phyloP scores from a whole-genome alignment of 2,113 vertebrate genomes.

The Caranx ignobilis region DNA sequence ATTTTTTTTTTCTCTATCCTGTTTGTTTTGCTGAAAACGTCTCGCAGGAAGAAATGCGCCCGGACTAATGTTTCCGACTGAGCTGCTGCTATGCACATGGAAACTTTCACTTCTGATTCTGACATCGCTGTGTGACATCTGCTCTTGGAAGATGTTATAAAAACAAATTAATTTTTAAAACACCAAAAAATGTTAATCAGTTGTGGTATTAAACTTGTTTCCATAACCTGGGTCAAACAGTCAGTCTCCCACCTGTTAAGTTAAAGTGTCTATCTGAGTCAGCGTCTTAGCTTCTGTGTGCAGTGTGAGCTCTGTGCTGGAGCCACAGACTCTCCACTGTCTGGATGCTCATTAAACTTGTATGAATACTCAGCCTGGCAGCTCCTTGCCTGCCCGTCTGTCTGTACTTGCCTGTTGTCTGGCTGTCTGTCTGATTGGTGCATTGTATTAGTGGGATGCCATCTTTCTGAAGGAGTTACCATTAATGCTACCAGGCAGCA shows the following conservation, averaged over 20 bases:
- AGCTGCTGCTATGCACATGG: neutral
- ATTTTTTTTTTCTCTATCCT: neutral
- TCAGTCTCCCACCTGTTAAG: conserved; percentile 50
- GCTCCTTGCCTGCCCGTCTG: conserved; percentile 62
- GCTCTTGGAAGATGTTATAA: neutral
- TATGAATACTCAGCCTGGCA: conserved; percentile 79
- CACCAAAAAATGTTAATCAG: conserved; percentile 22
- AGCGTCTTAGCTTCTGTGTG: conserved; percentile 49
- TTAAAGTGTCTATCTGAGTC: conserved; percentile 60
- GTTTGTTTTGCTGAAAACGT: conserved; percentile 21
- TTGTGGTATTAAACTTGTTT: conserved; percentile 20
- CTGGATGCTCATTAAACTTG: conserved; percentile 84
- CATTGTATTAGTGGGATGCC: conserved; percentile 50
- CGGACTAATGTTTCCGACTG: neutral
- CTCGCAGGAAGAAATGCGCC: conserved; percentile 17
- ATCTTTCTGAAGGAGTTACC: conserved; percentile 50
- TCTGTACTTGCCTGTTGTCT: conserved; percentile 53
- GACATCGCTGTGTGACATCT: neutral
- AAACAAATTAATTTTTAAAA: neutral
- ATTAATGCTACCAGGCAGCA: conserved; percentile 52
- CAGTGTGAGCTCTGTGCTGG: conserved; percentile 58
- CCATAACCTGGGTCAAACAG: conserved; percentile 26
- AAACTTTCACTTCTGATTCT: conserved; percentile 1
- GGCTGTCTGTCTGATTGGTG: conserved; percentile 63
- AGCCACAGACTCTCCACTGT: conserved; percentile 75